phyloP scores from a whole-genome alignment of 2,113 vertebrate species.

The Sclerurus mexicanus region DNA sequence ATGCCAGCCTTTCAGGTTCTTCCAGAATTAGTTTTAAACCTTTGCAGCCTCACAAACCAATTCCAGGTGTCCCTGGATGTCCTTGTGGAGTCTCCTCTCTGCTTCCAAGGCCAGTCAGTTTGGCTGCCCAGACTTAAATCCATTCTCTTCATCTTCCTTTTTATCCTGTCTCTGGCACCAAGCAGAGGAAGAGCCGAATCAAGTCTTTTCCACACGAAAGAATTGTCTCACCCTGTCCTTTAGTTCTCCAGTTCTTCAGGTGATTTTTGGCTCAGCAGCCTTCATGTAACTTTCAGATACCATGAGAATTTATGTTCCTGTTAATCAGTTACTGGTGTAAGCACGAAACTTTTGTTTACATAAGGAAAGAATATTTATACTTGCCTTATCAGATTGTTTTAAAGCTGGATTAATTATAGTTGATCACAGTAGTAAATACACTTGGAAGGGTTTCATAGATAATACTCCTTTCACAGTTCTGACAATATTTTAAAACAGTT shows the following conservation, averaged over 20 bases:
- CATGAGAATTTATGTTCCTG: not conserved
- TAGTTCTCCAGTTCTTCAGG: not conserved
- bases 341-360: not conserved
- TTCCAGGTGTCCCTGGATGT: constrained; percentile 2
- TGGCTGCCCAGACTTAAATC: not conserved
- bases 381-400: not conserved
- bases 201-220: not conserved
- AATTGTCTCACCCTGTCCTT: not conserved
- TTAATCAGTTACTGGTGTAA: not conserved
- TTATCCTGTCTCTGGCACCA: not conserved
- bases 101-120: not conserved
- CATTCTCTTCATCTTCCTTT: not conserved
- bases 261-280: not conserved
- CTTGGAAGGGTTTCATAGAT: not conserved
- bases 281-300: not conserved
- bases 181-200: not conserved
- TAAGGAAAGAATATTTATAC: not conserved
- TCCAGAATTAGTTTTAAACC: not conserved
- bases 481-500: not conserved
- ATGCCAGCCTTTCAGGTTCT: not conserved
- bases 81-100: not conserved
- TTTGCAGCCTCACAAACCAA: not conserved
- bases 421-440: not conserved
- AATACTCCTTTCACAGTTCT: not conserved
- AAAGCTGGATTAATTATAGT: not conserved